phyloP scores from a whole-genome alignment of 2,113 vertebrate genomes.

The Plotosus lineatus region DNA sequence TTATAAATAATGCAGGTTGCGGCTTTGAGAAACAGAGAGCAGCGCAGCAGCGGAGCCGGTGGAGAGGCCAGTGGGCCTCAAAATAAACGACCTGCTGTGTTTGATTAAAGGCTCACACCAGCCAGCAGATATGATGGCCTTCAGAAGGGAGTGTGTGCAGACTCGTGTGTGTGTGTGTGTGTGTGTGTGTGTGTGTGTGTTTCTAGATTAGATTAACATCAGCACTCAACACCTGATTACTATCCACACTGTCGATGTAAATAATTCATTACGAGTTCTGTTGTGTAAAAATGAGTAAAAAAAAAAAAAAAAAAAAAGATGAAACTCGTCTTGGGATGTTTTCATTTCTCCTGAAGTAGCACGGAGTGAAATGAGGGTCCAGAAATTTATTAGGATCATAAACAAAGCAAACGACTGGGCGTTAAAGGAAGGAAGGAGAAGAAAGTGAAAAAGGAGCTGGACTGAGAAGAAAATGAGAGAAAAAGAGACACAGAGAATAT shows the following conservation, averaged over 20 bases:
- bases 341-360: background rate
- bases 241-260: background rate
- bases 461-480: no score
- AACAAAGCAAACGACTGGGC: no score
- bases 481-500: no score
- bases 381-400: no score
- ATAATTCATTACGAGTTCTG: background rate
- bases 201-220: slow-evolving; percentile 22
- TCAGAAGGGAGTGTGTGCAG: slow-evolving; percentile 7
- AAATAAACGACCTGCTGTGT: slow-evolving; percentile 55
- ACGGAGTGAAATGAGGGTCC: background rate
- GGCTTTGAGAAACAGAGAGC: slow-evolving; percentile 38
- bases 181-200: background rate
- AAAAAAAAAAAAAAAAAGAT: background rate
- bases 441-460: no score
- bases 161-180: slow-evolving; percentile 14
- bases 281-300: background rate
- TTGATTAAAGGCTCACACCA: slow-evolving; percentile 46
- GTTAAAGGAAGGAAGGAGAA: no score
- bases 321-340: background rate
- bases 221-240: slow-evolving; percentile 18
- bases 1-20: slow-evolving; percentile 49
- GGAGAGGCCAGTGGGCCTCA: slow-evolving; percentile 29
- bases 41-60: slow-evolving; percentile 20
- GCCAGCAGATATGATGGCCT: slow-evolving; percentile 46